Base-by-base conservation (phyloP, 2,888 invertebrate genomes). In the Lucinisca nassula region DNA sequence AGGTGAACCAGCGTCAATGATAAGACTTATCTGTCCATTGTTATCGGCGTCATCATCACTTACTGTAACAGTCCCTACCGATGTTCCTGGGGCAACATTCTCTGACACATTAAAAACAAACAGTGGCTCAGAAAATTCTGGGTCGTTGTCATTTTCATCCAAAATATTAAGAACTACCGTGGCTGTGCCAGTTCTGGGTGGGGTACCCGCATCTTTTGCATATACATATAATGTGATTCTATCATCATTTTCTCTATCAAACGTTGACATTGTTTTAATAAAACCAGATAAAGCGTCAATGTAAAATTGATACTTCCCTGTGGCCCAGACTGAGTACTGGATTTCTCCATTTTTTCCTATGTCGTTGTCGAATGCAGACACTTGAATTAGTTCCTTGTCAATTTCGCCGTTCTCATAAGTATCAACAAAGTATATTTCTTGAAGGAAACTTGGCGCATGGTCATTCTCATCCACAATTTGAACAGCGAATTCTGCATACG, bases 381-480 rank as follows among this genome's bases (percentile, higher is more conserved):
- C 94, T 75, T 91, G 88, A 0, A 92, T 82, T 24, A 94, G 38
- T 37, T 91, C 89, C n/a, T 84, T 86, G n/a, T 93, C 92, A 0
- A 89, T 79, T 14, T 89, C 85, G 55, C 92, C 92, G 74, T 92
- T 93, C 86, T 94, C 94, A 3, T 79, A 74, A 3, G 93, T 77
- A 27, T 89, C 90, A 17, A 91, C 91, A 27, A 91, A 85, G 79
- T 93, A 94, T 4, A 92, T 81, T 74, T 84, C 84, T 70, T 97
- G 98, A 0, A 97, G 96, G 95, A 99, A 99, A 93, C 97, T 97
- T 0, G 99, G 99, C 0, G 98, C 97, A 96, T 99, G 98, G 95
- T 99, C 99, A 94, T 99, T 99, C 1, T 98, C 97, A 94, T 99
- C 99, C 72, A 97, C 96, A 0, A 99, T 98, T 30, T 91, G 86